Evolutionary conservation across 1,140 invertebrate species (phyloP).

Genomic region (Eupristina koningsbergeri): DNA sequence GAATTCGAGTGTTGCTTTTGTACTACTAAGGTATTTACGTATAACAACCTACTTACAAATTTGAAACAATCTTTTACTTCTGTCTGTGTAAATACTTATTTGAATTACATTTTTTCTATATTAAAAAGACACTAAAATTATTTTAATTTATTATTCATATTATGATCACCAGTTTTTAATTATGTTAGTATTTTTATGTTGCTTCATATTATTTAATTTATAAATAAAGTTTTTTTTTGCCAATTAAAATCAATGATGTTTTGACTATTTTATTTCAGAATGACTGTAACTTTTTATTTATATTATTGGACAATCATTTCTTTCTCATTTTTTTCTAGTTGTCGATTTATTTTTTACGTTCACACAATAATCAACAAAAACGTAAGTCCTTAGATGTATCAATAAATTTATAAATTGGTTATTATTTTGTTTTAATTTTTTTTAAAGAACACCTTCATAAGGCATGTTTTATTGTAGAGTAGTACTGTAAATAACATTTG

Average conservation of each 20-base stretch:
- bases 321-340: constrained; percentile 51
- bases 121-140: constrained; percentile 5
- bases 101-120: constrained; percentile 15
- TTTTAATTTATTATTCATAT: constrained; percentile 3
- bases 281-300: constrained; percentile 35
- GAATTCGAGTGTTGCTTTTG: constrained; percentile 97
- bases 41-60: constrained; percentile 34
- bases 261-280: constrained; percentile 23
- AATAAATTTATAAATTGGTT: constrained; percentile 24
- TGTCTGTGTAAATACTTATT: constrained; percentile 45
- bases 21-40: constrained; percentile 88
- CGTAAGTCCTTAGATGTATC: constrained; percentile 43
- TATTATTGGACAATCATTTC: constrained; percentile 42
- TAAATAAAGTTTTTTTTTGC: neutral
- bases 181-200: constrained; percentile 21
- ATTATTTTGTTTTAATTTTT: constrained; percentile 31
- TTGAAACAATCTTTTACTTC: constrained; percentile 21
- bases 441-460: neutral
- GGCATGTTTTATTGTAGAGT: constrained; percentile 28
- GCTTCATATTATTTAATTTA: constrained; percentile 27
- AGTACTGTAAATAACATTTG: constrained; percentile 41
- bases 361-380: constrained; percentile 46
- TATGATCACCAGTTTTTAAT: constrained; percentile 26
- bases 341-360: constrained; percentile 50
- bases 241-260: neutral